Evolutionary conservation across 2,888 invertebrate genomes (phyloP), one percentile per base, ranked within the genome.

Genomic region (Synergus umbraculus): DNA sequence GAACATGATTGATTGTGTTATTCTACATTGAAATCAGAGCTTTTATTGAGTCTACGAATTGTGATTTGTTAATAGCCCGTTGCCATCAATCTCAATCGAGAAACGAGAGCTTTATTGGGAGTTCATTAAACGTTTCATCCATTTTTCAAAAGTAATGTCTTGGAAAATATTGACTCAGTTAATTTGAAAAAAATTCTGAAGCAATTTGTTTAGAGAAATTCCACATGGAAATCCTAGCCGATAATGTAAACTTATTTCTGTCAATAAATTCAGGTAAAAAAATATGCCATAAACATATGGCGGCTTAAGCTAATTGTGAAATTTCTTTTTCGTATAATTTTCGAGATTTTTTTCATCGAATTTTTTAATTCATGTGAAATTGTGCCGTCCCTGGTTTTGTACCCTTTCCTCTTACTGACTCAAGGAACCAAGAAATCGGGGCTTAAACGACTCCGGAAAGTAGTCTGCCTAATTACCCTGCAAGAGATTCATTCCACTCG

Each of bases 391-490:
- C 29, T 79, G 69, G 76, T 46, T 79, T 43, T 65, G 63, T 43
- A 65, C 65, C 65, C 78, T 78, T 83, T 82, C 76, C 78, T n/a
- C 18, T 9, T 60, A 63, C 78, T 79, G 79, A 76, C 81, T 79
- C n/a, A 46, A 44, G 73, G 77, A 78, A 78, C 60, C 67, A 63
- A 65, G 69, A 77, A 65, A 80, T 58, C 82, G 79, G 88, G 86
- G 87, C 86, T 89, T 88, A 90, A 91, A 91, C 88, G 90, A 91
- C 90, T 90, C 88, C 86, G 86, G 91, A 90, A 91, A 91, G 91
- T 91, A 91, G 90, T 91, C 91, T 91, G 91, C 91, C 91, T 91
- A 91, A 91, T 91, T 91, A 91, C 91, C 91, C 91, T 88, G 89
- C 89, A 90, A 90, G 89, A 90, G 89, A 91, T 91, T 91, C 90